Base-by-base conservation (phyloP, 2,797 vertebrate species). In the Eospalax fontanierii region DNA sequence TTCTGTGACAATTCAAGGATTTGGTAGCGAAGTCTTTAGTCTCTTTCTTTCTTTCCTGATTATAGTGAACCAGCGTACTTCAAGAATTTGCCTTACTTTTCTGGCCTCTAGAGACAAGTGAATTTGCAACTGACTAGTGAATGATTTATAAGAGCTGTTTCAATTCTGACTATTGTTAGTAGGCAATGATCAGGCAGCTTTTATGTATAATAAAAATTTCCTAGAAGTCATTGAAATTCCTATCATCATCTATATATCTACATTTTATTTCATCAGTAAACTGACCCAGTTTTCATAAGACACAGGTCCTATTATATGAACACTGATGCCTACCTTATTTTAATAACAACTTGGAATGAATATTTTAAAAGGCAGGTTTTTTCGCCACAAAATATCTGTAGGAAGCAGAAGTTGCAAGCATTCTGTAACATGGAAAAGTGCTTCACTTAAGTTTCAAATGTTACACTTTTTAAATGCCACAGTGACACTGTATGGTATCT, bases 281-380 rank as follows among this genome's bases (percentile, higher is more conserved):
- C 87, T 94, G 90, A 87, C 88, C 87, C 82, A 90, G 35, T 92
- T 97, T 96, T 95, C 85, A 4, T 84, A 95, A 97, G 79, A 83
- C 66, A 50, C 28, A 65, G 68, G 35, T 91, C 95, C 89, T 93
- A 91, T 89, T 92, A 91, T 46, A 91, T 73, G 90, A 95, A 93
- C 57, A 93, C 24, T 33, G 65, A 85, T 97, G 86, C 11, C 33
- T 75, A 40, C 40, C 86, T 89, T 68, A 87, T 93, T 57, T 97
- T 90, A 96, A 81, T 94, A 93, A 94, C 76, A 97, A 95, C 76
- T 90, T 92, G 40, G 38, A 71, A 93, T 96, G 94, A 93, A 95
- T 94, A 97, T 94, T 94, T 54, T 96, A 96, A 11, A 75, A 95
- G 96, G 78, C 54, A 94, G 75, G 94, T 19, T 90, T 95, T 96